These are phyloP conservation scores for Anisognathus igniventris DNA, from an alignment of 2,797 vertebrate species.

Conservation along the genomic window DNA sequence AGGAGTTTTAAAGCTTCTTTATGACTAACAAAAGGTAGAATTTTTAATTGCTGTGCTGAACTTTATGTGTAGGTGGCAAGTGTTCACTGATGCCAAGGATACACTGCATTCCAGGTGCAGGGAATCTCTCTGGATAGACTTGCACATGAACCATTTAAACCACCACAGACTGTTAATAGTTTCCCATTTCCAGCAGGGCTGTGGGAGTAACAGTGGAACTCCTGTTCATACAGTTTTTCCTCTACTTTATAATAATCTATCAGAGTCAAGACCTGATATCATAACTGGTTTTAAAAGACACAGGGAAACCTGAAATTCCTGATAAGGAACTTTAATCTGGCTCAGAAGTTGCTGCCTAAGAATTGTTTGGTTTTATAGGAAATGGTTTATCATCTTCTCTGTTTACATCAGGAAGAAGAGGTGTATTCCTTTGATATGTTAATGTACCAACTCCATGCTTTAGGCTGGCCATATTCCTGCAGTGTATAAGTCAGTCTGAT, in stretches of 20 bases:
- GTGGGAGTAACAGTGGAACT: neutral
- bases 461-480: neutral
- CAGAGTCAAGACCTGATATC: neutral
- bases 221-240: neutral
- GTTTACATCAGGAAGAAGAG: neutral
- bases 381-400: neutral
- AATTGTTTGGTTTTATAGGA: neutral
- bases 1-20: neutral
- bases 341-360: neutral
- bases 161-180: neutral
- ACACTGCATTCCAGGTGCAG: neutral
- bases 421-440: neutral
- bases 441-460: neutral
- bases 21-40: neutral
- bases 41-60: neutral
- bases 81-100: neutral
- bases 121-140: neutral
- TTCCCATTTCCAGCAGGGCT: neutral
- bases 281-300: neutral
- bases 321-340: neutral
- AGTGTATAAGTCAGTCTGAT: neutral
- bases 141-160: neutral
- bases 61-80: neutral
- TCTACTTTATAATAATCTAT: neutral
- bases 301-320: neutral